Evolutionary conservation across 1,140 invertebrate species (phyloP), one percentile per base, ranked within the genome.

Genomic region (Heliconius hewitsoni): DNA sequence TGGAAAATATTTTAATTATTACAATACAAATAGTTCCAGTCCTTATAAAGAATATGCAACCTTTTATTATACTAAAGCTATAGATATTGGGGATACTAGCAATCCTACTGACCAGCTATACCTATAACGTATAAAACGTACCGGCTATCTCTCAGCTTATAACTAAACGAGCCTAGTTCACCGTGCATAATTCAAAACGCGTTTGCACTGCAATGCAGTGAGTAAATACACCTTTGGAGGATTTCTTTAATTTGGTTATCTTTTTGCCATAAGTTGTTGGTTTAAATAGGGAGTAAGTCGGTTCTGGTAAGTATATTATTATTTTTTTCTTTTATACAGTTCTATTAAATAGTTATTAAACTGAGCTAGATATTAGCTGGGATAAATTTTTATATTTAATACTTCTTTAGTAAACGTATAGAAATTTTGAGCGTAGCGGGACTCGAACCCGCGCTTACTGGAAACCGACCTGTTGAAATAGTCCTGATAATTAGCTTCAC

Each of bases 171-270:
- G 78, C 80, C 77, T 77, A 79, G 82, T 79, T 83, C 74, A 73
- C 73, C 73, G 76, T 84, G 82, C 81, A 84, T 84, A 84, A 84
- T 84, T 82, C 83, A 84, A 82, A 82, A 84, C 77, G 72, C 83
- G 77, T 82, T 70, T 60, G 72, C 72, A 82, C 83, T 84, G 83
- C 83, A 84, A 76, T 84, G 83, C 82, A 81, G 80, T 81, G 42
- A 72, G 72, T 72, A 81, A 81, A 72, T 78, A 81, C 57, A 81
- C 78, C 76, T 83, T 80, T 13, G 13, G 60, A 76, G 52, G 37
- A 52, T 74, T 75, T 73, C 76, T 81, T 78, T 81, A 81, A 81
- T 78, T 75, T 34, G 34, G 66, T 73, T 76, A 73, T 52, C 52
- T 74, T 79, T 73, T 46, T 73, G 3, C 60, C 9, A 4, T 4